Evolutionary conservation across 2,113 vertebrate species (phyloP).

Genomic region (Phyllostomus discolor): DNA sequence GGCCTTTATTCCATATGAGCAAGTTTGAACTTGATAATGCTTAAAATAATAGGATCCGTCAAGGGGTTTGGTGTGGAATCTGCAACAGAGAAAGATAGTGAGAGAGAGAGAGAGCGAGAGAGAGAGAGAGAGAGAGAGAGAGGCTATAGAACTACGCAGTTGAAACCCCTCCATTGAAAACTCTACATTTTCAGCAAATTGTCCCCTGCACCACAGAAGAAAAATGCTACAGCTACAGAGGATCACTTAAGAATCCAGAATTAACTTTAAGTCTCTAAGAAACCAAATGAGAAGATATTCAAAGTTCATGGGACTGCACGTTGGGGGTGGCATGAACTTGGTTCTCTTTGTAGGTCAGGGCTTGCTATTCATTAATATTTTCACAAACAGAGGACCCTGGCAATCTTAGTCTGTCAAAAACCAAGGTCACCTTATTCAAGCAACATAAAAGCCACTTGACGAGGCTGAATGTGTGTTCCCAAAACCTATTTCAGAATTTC

Average conservation of each 20-base stretch:
- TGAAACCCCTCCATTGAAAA: not conserved
- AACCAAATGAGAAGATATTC: not conserved
- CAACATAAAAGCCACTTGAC: slow-evolving; percentile 43
- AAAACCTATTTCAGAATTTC: slow-evolving; percentile 10
- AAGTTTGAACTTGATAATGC: not conserved
- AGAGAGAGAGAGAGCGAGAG: not conserved
- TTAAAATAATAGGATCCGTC: not conserved
- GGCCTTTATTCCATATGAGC: not conserved
- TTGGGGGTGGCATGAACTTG: not conserved
- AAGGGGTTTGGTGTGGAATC: not conserved
- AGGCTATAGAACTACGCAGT: not conserved
- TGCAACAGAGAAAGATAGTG: not conserved
- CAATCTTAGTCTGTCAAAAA: not conserved
- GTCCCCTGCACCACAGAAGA: not conserved
- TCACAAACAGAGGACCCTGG: not conserved
- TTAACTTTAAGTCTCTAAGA: not conserved
- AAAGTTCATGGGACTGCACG: not conserved
- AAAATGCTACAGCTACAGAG: not conserved
- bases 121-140: not conserved
- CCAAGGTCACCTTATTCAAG: slow-evolving; percentile 32
- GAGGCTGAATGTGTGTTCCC: slow-evolving; percentile 11
- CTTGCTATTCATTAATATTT: not conserved
- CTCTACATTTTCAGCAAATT: not conserved
- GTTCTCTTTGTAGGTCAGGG: not conserved
- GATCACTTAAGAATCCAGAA: not conserved